Evolutionary conservation across 2,113 vertebrate genomes (phyloP).

Genomic region (Bubo scandiacus): DNA sequence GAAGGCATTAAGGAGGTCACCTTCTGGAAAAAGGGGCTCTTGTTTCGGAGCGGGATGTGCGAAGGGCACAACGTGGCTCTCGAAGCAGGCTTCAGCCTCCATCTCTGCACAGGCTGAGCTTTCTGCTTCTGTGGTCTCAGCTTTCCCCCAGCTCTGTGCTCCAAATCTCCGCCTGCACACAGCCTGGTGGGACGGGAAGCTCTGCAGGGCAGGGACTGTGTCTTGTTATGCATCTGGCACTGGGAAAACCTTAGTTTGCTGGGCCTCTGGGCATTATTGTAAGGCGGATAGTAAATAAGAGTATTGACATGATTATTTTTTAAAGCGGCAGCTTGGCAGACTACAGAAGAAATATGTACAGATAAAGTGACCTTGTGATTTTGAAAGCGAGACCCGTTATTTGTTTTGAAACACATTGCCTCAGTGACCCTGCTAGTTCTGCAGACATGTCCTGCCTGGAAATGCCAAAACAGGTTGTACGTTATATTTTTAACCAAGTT

Average conservation of each 20-base stretch:
- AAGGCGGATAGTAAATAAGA: not conserved
- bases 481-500: conserved; percentile 9
- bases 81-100: not conserved
- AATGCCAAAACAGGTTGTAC: conserved; percentile 51
- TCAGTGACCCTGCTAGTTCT: conserved; percentile 39
- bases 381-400: conserved; percentile 11
- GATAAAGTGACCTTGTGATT: conserved; percentile 45
- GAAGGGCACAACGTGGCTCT: fast-evolving
- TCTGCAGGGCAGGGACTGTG: not conserved
- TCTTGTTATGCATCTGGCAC: not conserved
- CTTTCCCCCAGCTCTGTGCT: fast-evolving
- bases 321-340: not conserved
- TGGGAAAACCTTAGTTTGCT: not conserved
- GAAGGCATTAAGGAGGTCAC: not conserved
- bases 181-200: not conserved
- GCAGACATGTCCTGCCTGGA: conserved; percentile 24
- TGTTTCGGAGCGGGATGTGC: not conserved
- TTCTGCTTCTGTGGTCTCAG: not conserved
- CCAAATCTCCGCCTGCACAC: not conserved
- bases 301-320: not conserved
- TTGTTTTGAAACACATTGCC: conserved; percentile 51
- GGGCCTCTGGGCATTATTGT: not conserved
- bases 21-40: not conserved
- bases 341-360: not conserved
- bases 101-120: not conserved